Percentiles rank a stretch among this genome's conserved stretches.
Conservation (phyloP, 2,888 invertebrate genomes). For the Tridacna crocea region DNA sequence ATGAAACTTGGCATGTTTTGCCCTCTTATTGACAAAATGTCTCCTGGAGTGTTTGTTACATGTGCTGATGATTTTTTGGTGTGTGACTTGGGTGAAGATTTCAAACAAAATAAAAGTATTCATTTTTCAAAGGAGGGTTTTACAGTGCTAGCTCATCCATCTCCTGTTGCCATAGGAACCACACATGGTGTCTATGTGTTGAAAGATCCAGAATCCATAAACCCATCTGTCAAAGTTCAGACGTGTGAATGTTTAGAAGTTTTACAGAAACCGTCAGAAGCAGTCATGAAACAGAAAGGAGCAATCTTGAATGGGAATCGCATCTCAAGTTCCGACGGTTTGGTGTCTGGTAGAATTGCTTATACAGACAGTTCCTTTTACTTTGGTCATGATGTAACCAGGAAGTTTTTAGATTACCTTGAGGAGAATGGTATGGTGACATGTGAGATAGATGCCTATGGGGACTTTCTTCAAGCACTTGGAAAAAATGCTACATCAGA, state of each 20-base stretch:
- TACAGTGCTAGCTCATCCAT: conserved; percentile 85
- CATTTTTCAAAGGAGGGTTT: conserved; percentile 80
- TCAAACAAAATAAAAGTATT: conserved; percentile 59
- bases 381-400: conserved; percentile 82
- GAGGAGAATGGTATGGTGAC: conserved; percentile 75
- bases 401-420: conserved; percentile 80
- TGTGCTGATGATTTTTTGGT: conserved; percentile 85
- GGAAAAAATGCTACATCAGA: conserved; percentile 78
- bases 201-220: conserved; percentile 66
- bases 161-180: conserved; percentile 82
- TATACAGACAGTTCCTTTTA: conserved; percentile 85
- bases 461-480: conserved; percentile 85
- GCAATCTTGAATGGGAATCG: conserved; percentile 77
- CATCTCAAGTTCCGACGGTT: conserved; percentile 67
- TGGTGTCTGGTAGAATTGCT: conserved; percentile 73
- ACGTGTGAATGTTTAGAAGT: conserved; percentile 82
- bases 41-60: conserved; percentile 83
- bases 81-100: conserved; percentile 73
- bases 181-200: conserved; percentile 85
- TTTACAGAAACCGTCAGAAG: conserved; percentile 84
- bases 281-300: conserved; percentile 81
- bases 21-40: conserved; percentile 84
- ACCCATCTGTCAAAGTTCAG: conserved; percentile 67
- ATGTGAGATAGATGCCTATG: conserved; percentile 85
- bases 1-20: conserved; percentile 84